Evolutionary conservation across 2,113 vertebrate species (phyloP).

Genomic region (Sisor rabdophorus): DNA sequence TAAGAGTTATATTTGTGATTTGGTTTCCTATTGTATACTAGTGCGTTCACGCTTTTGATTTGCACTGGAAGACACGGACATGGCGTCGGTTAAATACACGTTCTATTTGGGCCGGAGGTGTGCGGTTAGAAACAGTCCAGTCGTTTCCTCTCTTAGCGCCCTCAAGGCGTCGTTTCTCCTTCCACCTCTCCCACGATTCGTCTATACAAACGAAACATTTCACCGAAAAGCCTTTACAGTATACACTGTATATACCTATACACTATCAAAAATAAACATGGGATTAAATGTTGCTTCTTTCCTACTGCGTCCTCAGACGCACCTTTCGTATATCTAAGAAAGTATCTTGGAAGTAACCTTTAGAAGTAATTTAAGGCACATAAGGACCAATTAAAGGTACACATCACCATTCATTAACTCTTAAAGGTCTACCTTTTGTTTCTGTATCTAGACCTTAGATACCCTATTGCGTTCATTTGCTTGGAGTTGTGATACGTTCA

Average conservation of each 20-base stretch:
- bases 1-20: not conserved
- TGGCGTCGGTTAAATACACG: slow-evolving; percentile 19
- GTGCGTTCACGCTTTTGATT: not conserved
- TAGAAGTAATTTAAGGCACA: not conserved
- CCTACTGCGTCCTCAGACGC: not conserved
- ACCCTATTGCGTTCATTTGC: not conserved
- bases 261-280: not conserved
- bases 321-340: not conserved
- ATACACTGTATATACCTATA: no score
- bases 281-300: not conserved
- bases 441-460: not conserved
- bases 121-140: slow-evolving; percentile 31
- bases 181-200: slow-evolving; percentile 14
- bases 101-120: slow-evolving; percentile 6
- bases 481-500: not conserved
- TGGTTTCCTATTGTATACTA: not conserved
- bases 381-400: not conserved
- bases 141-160: slow-evolving; percentile 26
- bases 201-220: slow-evolving; percentile 5
- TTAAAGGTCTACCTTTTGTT: not conserved
- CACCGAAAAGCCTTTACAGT: not conserved
- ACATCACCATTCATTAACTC: not conserved
- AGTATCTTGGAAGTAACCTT: not conserved
- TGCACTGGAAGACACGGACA: slow-evolving; percentile 4
- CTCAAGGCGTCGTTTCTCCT: slow-evolving; percentile 30